A percentile compares a stretch with the other conserved stretches of the same genome.
These are phyloP conservation scores for Seriola dumerili DNA, from an alignment of 2,113 vertebrate genomes.

Conservation along the genomic window DNA sequence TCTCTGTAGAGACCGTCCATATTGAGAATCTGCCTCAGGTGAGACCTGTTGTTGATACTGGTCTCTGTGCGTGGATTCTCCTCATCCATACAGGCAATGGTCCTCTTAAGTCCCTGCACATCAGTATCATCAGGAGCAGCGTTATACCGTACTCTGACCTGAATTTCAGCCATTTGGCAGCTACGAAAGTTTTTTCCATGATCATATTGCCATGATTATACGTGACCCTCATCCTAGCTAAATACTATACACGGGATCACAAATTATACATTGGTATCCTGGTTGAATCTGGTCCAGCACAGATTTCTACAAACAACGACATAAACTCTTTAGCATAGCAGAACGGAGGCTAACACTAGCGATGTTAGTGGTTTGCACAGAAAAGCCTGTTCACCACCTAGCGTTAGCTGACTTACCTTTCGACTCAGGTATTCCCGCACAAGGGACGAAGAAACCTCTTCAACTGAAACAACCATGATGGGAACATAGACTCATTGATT, in stretches of 20 bases:
- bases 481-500: no score
- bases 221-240: background rate
- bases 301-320: background rate
- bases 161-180: background rate
- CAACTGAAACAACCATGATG: slow-evolving; percentile 85
- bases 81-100: slow-evolving; percentile 89
- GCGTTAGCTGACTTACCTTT: slow-evolving; percentile 84
- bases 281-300: background rate
- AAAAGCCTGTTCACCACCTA: background rate
- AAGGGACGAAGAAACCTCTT: slow-evolving; percentile 92
- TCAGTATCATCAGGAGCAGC: background rate
- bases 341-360: slow-evolving; percentile 23
- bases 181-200: background rate
- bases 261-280: background rate
- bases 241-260: background rate
- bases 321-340: no score
- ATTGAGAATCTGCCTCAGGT: slow-evolving; percentile 89
- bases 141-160: background rate
- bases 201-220: background rate
- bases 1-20: slow-evolving; percentile 89
- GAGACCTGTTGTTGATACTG: slow-evolving; percentile 92
- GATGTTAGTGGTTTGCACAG: background rate
- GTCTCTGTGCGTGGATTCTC: slow-evolving; percentile 90
- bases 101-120: slow-evolving; percentile 92
- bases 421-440: slow-evolving; percentile 94